These are phyloP conservation scores for Copidosoma aretas DNA, from an alignment of 2,888 invertebrate species.

Conservation along the genomic window DNA sequence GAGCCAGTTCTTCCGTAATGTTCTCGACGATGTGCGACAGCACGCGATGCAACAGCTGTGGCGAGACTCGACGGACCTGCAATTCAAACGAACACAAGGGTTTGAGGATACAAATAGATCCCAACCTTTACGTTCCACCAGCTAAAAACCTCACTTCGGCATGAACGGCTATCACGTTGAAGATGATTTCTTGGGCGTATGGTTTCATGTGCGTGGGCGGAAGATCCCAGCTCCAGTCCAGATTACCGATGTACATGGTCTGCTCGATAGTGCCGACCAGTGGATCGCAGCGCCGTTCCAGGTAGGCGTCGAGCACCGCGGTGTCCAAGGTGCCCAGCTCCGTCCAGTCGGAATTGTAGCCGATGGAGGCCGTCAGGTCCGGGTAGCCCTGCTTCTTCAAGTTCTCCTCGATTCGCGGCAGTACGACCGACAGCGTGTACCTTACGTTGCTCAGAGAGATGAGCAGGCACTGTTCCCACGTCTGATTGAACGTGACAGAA, in stretches of 20 bases:
- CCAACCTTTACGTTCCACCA: neutral
- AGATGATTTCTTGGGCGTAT: conserved; percentile 87
- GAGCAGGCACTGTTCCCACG: conserved; percentile 82
- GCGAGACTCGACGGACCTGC: conserved; percentile 81
- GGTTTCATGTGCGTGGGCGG: conserved; percentile 80
- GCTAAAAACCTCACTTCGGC: conserved; percentile 67
- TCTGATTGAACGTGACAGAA: conserved; percentile 59
- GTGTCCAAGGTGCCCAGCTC: conserved; percentile 69
- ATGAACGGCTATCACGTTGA: conserved; percentile 80
- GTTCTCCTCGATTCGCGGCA: conserved; percentile 72
- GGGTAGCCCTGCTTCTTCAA: conserved; percentile 78
- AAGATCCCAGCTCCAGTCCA: conserved; percentile 82
- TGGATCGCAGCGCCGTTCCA: conserved; percentile 92
- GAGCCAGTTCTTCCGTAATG: conserved; percentile 89
- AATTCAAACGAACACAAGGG: conserved; percentile 17
- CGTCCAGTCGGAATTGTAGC: conserved; percentile 65
- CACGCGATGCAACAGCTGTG: conserved; percentile 76
- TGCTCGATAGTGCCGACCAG: conserved; percentile 95
- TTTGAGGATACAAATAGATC: no score
- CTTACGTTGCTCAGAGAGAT: conserved; percentile 89
- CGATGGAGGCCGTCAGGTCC: conserved; percentile 61
- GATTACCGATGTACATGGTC: conserved; percentile 91
- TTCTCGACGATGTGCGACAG: conserved; percentile 84
- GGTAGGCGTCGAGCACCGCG: conserved; percentile 78
- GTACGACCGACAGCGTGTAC: conserved; percentile 77